phyloP scores from a whole-genome alignment of 2,113 vertebrate species.

The Phainopepla nitens region DNA sequence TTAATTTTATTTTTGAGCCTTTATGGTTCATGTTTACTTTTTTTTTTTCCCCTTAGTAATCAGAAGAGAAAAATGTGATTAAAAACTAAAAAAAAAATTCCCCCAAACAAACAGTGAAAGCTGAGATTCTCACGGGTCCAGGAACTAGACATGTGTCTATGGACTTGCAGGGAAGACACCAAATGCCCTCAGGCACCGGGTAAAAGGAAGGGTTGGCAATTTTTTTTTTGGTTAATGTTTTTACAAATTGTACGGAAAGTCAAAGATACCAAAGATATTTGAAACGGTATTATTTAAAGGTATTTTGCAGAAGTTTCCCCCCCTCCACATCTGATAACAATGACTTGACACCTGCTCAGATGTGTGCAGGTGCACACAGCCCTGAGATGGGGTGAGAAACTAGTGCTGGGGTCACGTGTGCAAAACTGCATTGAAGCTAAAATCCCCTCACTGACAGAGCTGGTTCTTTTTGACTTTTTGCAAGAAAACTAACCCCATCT shows the following conservation, averaged over 20 bases:
- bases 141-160: neutral
- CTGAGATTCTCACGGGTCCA: neutral
- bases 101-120: neutral
- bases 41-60: neutral
- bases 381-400: neutral
- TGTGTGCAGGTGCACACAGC: neutral
- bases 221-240: neutral
- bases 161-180: neutral
- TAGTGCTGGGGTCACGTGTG: accelerated
- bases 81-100: neutral
- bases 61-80: constrained; percentile 38
- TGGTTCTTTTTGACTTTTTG: neutral
- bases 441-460: neutral
- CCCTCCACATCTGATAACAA: neutral
- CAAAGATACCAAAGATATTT: neutral
- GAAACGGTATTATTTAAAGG: neutral
- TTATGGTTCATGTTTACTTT: neutral
- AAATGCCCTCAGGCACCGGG: neutral
- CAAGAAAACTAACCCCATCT: neutral
- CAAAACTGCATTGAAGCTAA: neutral
- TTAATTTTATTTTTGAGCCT: constrained; percentile 25
- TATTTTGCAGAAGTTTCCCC: neutral
- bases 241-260: neutral
- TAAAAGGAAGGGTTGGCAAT: neutral
- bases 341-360: neutral